phyloP scores from a whole-genome alignment of 2,113 vertebrate species.

The Hippoglossus stenolepis region DNA sequence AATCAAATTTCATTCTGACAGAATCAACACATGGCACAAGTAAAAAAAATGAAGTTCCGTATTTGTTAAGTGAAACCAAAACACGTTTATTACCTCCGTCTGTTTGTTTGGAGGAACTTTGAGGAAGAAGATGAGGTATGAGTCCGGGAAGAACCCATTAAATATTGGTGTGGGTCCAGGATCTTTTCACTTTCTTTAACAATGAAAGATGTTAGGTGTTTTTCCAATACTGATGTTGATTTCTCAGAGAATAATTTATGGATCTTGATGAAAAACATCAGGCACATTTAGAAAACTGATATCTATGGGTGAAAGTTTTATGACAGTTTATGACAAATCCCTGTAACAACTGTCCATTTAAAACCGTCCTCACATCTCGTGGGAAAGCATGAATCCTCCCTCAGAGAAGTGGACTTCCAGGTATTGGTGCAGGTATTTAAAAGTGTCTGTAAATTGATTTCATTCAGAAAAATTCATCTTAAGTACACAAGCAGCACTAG shows the following conservation, averaged over 20 bases:
- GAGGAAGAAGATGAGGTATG: neutral
- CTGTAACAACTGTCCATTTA: neutral
- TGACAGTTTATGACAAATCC: neutral
- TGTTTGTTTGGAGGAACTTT: neutral
- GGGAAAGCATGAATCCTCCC: neutral
- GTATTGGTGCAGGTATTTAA: neutral
- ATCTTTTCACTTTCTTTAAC: neutral
- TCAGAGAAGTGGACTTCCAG: neutral
- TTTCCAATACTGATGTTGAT: too few relatives aligned
- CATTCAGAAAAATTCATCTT: slow-evolving; percentile 19
- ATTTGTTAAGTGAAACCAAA: slow-evolving; percentile 32
- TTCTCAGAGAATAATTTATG: too few relatives aligned
- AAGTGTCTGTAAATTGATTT: neutral
- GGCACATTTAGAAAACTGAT: neutral
- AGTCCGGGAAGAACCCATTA: neutral
- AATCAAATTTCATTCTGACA: slow-evolving; percentile 29
- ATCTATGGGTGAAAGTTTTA: neutral
- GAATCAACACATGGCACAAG: slow-evolving; percentile 46
- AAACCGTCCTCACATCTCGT: neutral
- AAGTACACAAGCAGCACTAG: slow-evolving; percentile 15
- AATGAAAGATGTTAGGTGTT: too few relatives aligned
- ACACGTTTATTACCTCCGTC: too few relatives aligned
- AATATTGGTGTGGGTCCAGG: neutral
- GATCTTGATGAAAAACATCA: too few relatives aligned
- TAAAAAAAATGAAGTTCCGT: slow-evolving; percentile 39